A percentile compares a stretch with the other conserved stretches of the same genome.
These are phyloP conservation scores for Papilio machaon DNA, from an alignment of 1,140 invertebrate genomes.

Conservation along the genomic window DNA sequence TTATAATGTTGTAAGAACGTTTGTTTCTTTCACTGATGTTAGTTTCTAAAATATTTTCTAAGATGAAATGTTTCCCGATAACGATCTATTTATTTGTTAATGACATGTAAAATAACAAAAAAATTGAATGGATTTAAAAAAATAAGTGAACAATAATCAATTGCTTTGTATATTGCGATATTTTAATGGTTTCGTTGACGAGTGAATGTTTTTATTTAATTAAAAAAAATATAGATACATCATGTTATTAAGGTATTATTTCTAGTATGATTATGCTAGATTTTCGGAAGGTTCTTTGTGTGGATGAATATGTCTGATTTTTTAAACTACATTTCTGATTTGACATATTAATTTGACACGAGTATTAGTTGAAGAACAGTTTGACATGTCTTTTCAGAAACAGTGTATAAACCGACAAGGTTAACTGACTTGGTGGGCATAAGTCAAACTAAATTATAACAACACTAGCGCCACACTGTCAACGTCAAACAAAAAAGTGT, in stretches of 20 bases:
- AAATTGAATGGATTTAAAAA: constrained; percentile 41
- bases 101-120: constrained; percentile 14
- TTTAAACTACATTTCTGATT: too few species aligned
- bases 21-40: constrained; percentile 4
- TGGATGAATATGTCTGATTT: too few species aligned
- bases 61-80: constrained; percentile 16
- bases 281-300: too few species aligned
- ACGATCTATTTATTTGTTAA: constrained; percentile 33
- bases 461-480: too few species aligned
- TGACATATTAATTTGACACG: too few species aligned
- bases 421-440: too few species aligned
- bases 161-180: constrained; percentile 62
- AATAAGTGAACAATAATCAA: constrained; percentile 50
- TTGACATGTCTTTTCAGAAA: background rate
- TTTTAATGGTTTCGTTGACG: constrained; percentile 29
- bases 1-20: constrained; percentile 12
- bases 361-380: background rate
- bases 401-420: background rate
- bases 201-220: background rate
- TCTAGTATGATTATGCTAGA: too few species aligned
- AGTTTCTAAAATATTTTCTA: background rate
- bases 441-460: too few species aligned
- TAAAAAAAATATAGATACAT: background rate
- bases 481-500: too few species aligned
- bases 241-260: too few species aligned